Evolutionary conservation across 2,113 vertebrate species (phyloP).

Genomic region (Strix aluco): DNA sequence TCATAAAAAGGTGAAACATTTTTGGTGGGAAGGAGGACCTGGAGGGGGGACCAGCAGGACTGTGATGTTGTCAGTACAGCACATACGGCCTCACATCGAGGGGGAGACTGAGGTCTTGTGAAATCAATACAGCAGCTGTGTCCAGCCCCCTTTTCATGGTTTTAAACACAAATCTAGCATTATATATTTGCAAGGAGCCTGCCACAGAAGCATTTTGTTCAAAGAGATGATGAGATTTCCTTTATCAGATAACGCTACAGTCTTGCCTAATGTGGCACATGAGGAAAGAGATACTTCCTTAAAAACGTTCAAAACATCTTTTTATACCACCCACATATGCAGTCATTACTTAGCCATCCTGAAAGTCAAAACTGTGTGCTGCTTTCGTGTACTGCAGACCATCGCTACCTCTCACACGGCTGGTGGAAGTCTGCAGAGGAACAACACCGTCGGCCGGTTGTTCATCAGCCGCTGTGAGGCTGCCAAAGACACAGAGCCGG

Average conservation of each 20-base stretch:
- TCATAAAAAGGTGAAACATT: not conserved
- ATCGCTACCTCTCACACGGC: not conserved
- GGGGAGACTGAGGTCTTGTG: not conserved
- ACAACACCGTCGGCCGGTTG: not conserved
- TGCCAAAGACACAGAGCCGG: not conserved
- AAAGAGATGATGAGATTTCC: conserved; percentile 7
- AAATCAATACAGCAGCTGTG: not conserved
- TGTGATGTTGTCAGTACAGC: rapidly evolving
- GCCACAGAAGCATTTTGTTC: not conserved
- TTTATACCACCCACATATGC: not conserved
- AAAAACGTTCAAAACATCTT: not conserved
- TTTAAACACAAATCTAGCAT: not conserved
- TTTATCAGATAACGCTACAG: not conserved
- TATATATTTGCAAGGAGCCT: not conserved
- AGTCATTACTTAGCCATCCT: not conserved
- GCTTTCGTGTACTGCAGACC: not conserved
- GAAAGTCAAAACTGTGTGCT: not conserved
- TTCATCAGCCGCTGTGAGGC: not conserved
- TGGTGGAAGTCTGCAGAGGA: not conserved
- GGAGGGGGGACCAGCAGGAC: not conserved
- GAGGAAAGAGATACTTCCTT: not conserved
- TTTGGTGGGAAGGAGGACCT: not conserved
- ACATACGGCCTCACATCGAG: not conserved
- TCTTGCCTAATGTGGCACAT: not conserved
- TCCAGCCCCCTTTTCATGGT: not conserved